These are phyloP conservation scores for Lasiurus borealis DNA, from an alignment of 2,113 vertebrate genomes.

Conservation along the genomic window DNA sequence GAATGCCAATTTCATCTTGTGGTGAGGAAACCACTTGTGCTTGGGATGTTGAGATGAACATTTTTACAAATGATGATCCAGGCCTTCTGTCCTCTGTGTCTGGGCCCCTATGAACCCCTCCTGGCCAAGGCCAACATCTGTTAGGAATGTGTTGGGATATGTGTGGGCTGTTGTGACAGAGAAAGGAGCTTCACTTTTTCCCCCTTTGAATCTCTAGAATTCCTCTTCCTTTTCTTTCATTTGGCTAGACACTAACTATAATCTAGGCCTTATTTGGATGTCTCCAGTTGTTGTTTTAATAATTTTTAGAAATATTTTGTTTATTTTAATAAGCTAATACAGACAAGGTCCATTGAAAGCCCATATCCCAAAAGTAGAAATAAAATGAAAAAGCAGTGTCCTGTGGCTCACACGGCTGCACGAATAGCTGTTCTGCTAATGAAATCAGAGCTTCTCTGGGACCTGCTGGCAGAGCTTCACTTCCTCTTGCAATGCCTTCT, in stretches of 20 bases:
- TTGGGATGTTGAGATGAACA: not conserved
- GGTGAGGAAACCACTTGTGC: not conserved
- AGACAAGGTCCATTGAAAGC: not conserved
- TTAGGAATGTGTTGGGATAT: not conserved
- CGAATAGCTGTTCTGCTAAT: not conserved
- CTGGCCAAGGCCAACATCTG: not conserved
- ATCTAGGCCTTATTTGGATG: not conserved
- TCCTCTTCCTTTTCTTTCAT: not conserved
- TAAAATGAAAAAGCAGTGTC: not conserved
- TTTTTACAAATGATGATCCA: not conserved
- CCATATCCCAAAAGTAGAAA: not conserved
- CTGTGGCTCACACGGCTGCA: not conserved
- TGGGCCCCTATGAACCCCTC: not conserved
- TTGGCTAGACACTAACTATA: not conserved
- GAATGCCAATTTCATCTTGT: conserved; percentile 4
- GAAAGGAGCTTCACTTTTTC: not conserved
- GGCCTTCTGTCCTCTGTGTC: not conserved
- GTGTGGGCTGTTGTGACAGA: not conserved
- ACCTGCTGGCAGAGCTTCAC: not conserved
- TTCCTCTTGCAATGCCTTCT: no score
- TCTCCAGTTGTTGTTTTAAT: not conserved
- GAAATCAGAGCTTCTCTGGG: no score
- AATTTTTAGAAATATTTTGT: not conserved
- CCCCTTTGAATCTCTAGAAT: not conserved
- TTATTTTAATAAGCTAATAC: not conserved